Evolutionary conservation across 2,888 invertebrate genomes (phyloP).

Genomic region (Escarpia spicata): DNA sequence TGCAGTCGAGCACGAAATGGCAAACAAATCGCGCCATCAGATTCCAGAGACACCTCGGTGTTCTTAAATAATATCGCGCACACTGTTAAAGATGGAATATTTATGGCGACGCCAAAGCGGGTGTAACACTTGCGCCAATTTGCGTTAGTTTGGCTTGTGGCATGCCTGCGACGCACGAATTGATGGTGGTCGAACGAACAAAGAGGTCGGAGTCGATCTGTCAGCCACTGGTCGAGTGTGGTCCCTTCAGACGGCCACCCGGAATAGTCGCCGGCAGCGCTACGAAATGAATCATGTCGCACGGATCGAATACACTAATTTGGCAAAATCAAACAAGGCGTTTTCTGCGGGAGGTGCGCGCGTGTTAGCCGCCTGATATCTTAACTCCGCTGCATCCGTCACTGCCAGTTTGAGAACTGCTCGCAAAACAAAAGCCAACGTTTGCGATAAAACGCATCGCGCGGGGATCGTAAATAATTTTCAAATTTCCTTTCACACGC

Average conservation of each 20-base stretch:
- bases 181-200: constrained; percentile 10
- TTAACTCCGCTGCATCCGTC: not conserved
- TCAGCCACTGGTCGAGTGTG: constrained; percentile 1
- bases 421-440: constrained; percentile 11
- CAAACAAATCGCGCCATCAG: constrained; percentile 6
- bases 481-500: constrained; percentile 16
- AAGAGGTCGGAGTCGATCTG: constrained; percentile 5
- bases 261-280: constrained; percentile 3
- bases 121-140: not conserved
- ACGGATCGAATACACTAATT: constrained; percentile 3
- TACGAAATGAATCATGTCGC: not conserved
- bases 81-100: not conserved
- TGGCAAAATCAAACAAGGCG: constrained; percentile 16
- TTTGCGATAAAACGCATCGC: constrained; percentile 13
- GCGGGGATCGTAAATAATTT: constrained; percentile 9
- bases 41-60: not conserved
- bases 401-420: not conserved
- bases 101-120: not conserved
- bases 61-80: not conserved
- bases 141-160: not conserved
- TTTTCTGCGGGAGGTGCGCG: not conserved
- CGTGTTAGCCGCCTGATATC: constrained; percentile 6
- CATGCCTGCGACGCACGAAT: not conserved
- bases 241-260: not conserved
- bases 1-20: not conserved